A percentile compares a stretch with the other conserved stretches of the same genome.
Evolutionary conservation across 2,113 vertebrate species (phyloP).

Genomic region (Mustelus asterias): DNA sequence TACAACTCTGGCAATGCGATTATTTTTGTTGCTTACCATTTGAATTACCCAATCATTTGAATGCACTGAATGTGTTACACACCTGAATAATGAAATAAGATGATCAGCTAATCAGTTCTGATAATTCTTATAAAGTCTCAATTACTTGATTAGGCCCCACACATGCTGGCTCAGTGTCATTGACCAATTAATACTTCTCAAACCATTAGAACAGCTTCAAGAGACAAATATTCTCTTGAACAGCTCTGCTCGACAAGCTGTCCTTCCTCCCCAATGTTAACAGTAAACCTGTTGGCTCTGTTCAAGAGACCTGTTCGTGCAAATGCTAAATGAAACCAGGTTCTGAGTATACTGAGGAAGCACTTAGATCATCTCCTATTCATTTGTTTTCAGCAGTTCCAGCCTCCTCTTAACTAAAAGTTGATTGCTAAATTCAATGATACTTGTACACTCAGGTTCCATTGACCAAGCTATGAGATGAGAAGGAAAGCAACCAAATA

Average conservation of each 20-base stretch:
- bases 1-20: not conserved
- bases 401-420: not conserved
- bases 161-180: not conserved
- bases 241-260: not conserved
- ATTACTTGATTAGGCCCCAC: not conserved
- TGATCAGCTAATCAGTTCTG: not conserved
- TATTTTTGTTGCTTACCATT: not conserved
- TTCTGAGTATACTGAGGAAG: not conserved
- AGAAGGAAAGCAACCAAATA: too few relatives aligned
- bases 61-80: not conserved
- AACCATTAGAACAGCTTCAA: not conserved
- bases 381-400: not conserved
- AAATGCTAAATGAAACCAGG: not conserved
- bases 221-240: not conserved
- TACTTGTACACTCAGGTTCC: too few relatives aligned
- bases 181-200: not conserved
- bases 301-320: not conserved
- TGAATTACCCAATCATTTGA: not conserved
- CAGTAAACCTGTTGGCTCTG: not conserved
- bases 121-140: not conserved
- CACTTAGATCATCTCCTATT: not conserved
- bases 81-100: not conserved
- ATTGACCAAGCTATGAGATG: too few relatives aligned
- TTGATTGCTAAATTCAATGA: not conserved
- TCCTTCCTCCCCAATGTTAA: not conserved